Percentiles rank a stretch among this genome's conserved stretches.
These are phyloP conservation scores for Rousettus leschenaultii DNA, from an alignment of 2,113 vertebrate species.

Conservation along the genomic window DNA sequence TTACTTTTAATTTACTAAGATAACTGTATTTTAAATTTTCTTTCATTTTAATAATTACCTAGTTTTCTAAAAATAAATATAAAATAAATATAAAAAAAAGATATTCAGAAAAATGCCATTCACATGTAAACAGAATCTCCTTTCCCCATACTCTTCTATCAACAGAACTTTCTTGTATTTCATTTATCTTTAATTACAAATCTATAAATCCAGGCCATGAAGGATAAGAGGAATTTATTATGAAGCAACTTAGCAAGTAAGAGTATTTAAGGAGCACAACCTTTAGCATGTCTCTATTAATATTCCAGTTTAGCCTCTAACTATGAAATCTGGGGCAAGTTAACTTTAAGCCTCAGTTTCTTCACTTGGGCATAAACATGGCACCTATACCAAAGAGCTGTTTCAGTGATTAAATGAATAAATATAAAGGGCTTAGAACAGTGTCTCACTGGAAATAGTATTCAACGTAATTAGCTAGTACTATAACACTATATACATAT, in stretches of 20 bases:
- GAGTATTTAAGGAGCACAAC: neutral
- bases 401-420: neutral
- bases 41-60: neutral
- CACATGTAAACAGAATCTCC: neutral
- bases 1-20: neutral
- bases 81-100: neutral
- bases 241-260: neutral
- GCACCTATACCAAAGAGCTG: neutral
- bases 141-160: neutral
- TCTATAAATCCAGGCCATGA: neutral
- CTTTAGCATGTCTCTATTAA: neutral
- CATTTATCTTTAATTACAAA: slow-evolving; percentile 3
- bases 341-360: neutral
- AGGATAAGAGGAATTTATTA: neutral
- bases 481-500: neutral
- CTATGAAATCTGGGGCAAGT: neutral
- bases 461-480: neutral
- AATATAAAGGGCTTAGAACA: neutral
- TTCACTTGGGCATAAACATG: neutral
- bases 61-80: neutral
- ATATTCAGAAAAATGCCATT: neutral
- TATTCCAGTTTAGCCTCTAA: neutral
- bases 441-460: neutral
- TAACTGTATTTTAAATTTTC: slow-evolving; percentile 22
- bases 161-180: neutral